phyloP scores from a whole-genome alignment of 2,888 invertebrate genomes.

The Pseudoips prasinana region DNA sequence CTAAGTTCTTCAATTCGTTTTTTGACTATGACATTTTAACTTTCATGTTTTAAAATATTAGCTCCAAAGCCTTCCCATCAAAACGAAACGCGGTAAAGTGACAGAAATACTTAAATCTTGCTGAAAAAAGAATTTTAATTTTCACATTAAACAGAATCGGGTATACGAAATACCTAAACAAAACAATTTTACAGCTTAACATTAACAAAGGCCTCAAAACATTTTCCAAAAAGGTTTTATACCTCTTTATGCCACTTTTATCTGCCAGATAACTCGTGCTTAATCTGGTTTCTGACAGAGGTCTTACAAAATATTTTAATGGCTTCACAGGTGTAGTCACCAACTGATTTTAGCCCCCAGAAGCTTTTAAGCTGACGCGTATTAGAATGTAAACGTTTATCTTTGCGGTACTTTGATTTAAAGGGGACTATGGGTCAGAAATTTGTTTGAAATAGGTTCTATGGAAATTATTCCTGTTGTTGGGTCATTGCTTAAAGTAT shows the following conservation, averaged over 20 bases:
- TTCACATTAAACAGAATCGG: too few relatives aligned
- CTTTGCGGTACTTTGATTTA: conserved; percentile 40
- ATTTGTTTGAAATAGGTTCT: conserved; percentile 10
- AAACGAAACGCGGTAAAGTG: too few relatives aligned
- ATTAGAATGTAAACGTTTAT: conserved; percentile 46
- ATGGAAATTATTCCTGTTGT: conserved; percentile 10
- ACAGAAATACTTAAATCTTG: too few relatives aligned
- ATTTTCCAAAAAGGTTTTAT: conserved; percentile 20
- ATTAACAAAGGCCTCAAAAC: too few relatives aligned
- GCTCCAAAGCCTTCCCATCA: too few relatives aligned
- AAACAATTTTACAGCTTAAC: too few relatives aligned
- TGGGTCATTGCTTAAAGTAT: too few relatives aligned
- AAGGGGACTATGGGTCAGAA: conserved; percentile 15
- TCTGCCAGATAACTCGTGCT: conserved; percentile 40
- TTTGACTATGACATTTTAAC: too few relatives aligned
- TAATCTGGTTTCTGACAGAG: conserved; percentile 41
- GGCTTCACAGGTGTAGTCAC: conserved; percentile 31
- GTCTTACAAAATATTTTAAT: conserved; percentile 44
- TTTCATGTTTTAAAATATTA: too few relatives aligned
- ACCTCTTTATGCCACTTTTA: conserved; percentile 17
- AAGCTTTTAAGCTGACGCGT: conserved; percentile 46
- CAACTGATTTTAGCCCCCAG: conserved; percentile 42
- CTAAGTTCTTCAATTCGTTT: too few relatives aligned
- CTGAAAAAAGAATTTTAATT: too few relatives aligned
- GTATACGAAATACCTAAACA: too few relatives aligned